Percentiles rank a stretch among this genome's conserved stretches.
phyloP scores from a whole-genome alignment of 64 coral and sea anemone species.

The Platygyra sinensis region DNA sequence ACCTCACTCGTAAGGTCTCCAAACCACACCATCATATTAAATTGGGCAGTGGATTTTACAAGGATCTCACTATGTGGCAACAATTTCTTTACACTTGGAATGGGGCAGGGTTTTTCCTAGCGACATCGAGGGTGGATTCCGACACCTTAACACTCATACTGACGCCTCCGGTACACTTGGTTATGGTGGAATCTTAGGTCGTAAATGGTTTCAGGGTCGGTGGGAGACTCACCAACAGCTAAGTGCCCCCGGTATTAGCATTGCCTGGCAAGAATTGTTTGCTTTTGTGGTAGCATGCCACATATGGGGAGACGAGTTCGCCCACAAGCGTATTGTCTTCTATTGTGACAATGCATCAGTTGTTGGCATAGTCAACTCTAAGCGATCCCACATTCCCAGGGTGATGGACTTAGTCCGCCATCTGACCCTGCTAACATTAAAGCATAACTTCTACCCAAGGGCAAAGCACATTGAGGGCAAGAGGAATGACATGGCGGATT shows the following conservation, averaged over 20 bases:
- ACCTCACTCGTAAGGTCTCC: neutral
- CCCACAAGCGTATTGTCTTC: slow-evolving; percentile 24
- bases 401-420: slow-evolving; percentile 48
- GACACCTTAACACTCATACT: neutral
- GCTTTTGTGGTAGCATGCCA: neutral
- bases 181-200: slow-evolving; percentile 17
- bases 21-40: slow-evolving; percentile 2
- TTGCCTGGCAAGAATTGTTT: slow-evolving; percentile 48
- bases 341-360: slow-evolving; percentile 38
- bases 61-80: slow-evolving; percentile 51
- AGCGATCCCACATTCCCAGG: slow-evolving; percentile 11
- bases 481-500: slow-evolving; percentile 8
- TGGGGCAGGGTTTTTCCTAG: slow-evolving; percentile 16
- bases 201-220: slow-evolving; percentile 43
- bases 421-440: slow-evolving; percentile 34
- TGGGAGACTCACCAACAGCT: slow-evolving; percentile 16
- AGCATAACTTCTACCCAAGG: slow-evolving; percentile 1
- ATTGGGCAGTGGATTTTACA: slow-evolving; percentile 5
- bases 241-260: neutral
- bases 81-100: slow-evolving; percentile 36
- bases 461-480: slow-evolving; percentile 27
- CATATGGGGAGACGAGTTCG: neutral
- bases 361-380: slow-evolving; percentile 6
- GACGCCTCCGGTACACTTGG: slow-evolving; percentile 56
- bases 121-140: neutral